Base-by-base conservation (phyloP, 2,797 vertebrate species). In the Craterocephalus amniculus region DNA sequence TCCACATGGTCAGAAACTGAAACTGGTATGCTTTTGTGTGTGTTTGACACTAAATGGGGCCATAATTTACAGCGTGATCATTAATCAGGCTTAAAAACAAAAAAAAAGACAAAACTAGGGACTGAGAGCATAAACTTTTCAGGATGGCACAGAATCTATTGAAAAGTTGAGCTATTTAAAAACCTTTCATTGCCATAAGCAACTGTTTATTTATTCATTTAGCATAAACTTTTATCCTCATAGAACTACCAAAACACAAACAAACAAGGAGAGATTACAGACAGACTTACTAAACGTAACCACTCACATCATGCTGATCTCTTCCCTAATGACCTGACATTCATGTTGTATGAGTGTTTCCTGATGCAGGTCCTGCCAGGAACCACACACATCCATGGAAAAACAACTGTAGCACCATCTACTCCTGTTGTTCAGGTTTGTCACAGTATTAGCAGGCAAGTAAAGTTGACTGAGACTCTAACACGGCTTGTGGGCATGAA, bases 1-100 rank as follows among this genome's bases (percentile, higher is more conserved):
- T 65, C 63, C 20, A 48, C 35, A 48, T 45, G 54, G 38, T 59
- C 36, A 3, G 14, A 60, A 38, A 38, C 36, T 29, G 52, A 54
- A 27, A 45, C 34, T 9, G 18, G 6, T 3, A 9, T 13, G 22
- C 9, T 45, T 29, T 31, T 45, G 18, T 24, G 24, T 20, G 38
- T 61, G n/a, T 31, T 45, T 29, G 20, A 62, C 10, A 22, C 29
- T 7, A n/a, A 49, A 10, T 48, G 60, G 24, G 16, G 14, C 27
- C 11, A 31, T n/a, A 22, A 45, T 32, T n/a, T 32, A 40, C 27
- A 27, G 31, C 29, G 26, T 36, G 7, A 26, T 3, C 51, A 13
- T 54, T 6, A 27, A 11, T 51, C 48, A 24, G 22, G 24, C 48
- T 12, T 12, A 8, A 24, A 24, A 9, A 14, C 11, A 22, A 51